Evolutionary conservation across 1,140 invertebrate species (phyloP), one percentile per base, ranked within the genome.

Genomic region (Archivesica marissinica): DNA sequence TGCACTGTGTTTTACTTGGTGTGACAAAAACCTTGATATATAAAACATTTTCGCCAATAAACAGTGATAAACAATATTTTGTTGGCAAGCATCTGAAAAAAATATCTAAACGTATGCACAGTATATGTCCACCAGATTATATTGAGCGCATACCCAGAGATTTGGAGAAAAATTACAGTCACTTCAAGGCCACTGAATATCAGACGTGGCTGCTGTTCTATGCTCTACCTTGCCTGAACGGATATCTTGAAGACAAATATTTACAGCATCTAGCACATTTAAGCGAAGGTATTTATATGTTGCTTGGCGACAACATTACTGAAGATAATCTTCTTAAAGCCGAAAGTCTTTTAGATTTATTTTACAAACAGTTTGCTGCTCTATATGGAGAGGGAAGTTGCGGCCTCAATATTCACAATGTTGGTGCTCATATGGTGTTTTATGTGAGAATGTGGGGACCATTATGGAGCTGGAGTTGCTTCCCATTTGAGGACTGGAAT

Each of bases 381-480:
- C 41, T 87, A 11, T 87, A 85, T 59, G 13, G 44, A 0, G 1
- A 28, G 52, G 80, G 81, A 20, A 68, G 54, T 28, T 80, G 75
- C 81, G 86, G 86, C 17, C 41, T 87, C 2, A 87, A 87, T 74
- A 38, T 87, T 30, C 86, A 87, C 61, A 87, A 87, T 56, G 77
- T 38, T 38, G 59, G 87, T 33, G n/a, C 23, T 28, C 83, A 88
- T 79, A 28, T 86, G 0, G 74, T 70, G 28, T 41, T 66, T 33
- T 88, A 68, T 84, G 79, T 88, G 0, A 86, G 52, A 47, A 39
- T 47, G 4, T 88, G 84, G 79, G 87, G 87, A 25, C 84, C 87
- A 1, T 50, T 86, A 28, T 88, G 56, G 77, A 23, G 33, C 17
- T 88, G 87, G 87, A 88, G 83, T 75, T 88, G 87, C 35, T 86